Conservation (phyloP, 2,888 invertebrate genomes). For the Cremastobaeus sp. region DNA sequence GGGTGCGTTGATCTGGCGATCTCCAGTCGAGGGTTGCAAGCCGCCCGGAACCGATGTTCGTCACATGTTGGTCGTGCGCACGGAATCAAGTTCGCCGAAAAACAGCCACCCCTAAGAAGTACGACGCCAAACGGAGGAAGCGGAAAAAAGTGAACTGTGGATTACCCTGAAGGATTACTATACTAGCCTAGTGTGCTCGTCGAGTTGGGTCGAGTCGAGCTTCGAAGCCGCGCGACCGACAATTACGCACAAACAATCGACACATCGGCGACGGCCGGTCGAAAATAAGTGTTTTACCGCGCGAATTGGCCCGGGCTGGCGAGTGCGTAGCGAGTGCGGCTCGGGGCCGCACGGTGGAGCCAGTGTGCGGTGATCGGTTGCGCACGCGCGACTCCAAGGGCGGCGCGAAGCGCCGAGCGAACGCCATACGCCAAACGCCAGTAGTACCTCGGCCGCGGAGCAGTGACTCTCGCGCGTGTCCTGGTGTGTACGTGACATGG, state of each 20-base stretch:
- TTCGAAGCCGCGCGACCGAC: no score
- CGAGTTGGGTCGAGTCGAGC: no score
- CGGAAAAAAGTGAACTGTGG: conserved; percentile 13
- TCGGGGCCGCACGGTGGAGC: conserved; percentile 65
- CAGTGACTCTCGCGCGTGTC: conserved; percentile 63
- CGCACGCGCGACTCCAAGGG: conserved; percentile 25
- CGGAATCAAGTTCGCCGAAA: neutral
- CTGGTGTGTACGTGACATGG: conserved; percentile 40
- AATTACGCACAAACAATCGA: no score
- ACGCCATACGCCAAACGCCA: conserved; percentile 50
- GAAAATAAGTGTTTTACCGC: conserved; percentile 30
- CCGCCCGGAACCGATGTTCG: conserved; percentile 46
- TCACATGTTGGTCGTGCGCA: conserved; percentile 1
- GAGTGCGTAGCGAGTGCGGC: conserved; percentile 33
- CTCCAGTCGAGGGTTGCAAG: conserved; percentile 78
- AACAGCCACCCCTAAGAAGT: neutral
- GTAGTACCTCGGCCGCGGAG: conserved; percentile 67
- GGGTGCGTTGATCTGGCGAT: conserved; percentile 73
- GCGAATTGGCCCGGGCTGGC: conserved; percentile 20
- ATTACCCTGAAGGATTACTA: no score
- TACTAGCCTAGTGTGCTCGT: no score
- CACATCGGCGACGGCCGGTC: neutral
- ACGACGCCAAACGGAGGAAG: no score
- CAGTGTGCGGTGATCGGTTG: conserved; percentile 27
- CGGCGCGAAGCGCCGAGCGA: conserved; percentile 47